Conservation (phyloP, 2,888 invertebrate genomes). For the Agriopis aurantiaria region DNA sequence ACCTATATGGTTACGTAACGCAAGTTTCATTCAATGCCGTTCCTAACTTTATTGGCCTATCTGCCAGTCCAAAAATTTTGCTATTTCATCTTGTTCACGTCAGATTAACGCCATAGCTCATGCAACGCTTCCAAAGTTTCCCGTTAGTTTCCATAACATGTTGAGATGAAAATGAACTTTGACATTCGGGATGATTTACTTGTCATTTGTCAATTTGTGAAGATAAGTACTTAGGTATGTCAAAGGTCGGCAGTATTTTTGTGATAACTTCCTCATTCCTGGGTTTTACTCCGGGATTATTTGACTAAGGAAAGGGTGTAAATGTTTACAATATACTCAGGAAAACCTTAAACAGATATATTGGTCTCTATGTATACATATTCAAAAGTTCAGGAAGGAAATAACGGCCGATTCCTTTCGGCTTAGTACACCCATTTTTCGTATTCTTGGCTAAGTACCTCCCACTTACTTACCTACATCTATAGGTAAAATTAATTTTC, state of each 20-base stretch:
- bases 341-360: background rate
- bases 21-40: slow-evolving; percentile 5
- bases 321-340: background rate
- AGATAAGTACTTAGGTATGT: background rate
- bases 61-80: background rate
- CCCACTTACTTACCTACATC: too few species aligned
- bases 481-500: too few species aligned
- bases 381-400: slow-evolving; percentile 17
- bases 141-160: background rate
- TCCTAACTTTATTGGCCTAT: slow-evolving; percentile 13
- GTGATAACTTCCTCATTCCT: slow-evolving; percentile 4
- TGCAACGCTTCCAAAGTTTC: background rate
- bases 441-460: too few species aligned
- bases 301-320: background rate
- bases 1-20: slow-evolving; percentile 13
- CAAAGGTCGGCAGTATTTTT: background rate
- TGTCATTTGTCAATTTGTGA: background rate
- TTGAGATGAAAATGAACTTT: background rate
- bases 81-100: slow-evolving; percentile 8
- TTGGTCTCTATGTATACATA: background rate
- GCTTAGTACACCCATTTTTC: too few species aligned
- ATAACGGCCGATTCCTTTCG: background rate
- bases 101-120: background rate
- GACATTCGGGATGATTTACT: background rate
- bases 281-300: background rate